Conservation (phyloP, 1,140 invertebrate genomes). For the Saccostrea cuccullata region DNA sequence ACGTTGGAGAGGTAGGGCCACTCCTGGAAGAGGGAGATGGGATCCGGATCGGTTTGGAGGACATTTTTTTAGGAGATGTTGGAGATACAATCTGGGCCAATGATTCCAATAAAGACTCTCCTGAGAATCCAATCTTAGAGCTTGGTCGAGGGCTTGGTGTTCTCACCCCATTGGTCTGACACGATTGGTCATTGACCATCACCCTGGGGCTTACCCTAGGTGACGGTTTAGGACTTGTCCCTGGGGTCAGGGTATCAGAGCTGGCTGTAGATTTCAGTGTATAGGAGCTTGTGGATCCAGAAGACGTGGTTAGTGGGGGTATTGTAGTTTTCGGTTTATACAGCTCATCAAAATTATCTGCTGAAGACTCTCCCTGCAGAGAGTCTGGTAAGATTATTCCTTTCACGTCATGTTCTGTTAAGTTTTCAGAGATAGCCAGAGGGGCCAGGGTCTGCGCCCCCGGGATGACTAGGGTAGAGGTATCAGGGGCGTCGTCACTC, state of each 20-base stretch:
- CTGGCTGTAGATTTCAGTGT: slow-evolving; percentile 81
- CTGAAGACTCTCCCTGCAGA: slow-evolving; percentile 64
- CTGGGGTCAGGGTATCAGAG: slow-evolving; percentile 83
- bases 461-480: slow-evolving; percentile 41
- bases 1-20: slow-evolving; percentile 36
- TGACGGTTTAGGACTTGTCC: slow-evolving; percentile 67
- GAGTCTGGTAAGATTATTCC: slow-evolving; percentile 63
- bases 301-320: neutral
- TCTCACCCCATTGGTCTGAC: slow-evolving; percentile 58
- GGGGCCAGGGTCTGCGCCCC: slow-evolving; percentile 74
- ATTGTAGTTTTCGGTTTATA: slow-evolving; percentile 50
- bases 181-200: slow-evolving; percentile 51
- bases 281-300: slow-evolving; percentile 43
- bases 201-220: slow-evolving; percentile 66
- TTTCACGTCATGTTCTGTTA: slow-evolving; percentile 68
- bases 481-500: slow-evolving; percentile 69
- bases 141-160: slow-evolving; percentile 64
- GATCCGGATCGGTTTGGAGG: slow-evolving; percentile 71
- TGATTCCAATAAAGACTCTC: slow-evolving; percentile 10
- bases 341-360: slow-evolving; percentile 69
- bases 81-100: slow-evolving; percentile 58
- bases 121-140: slow-evolving; percentile 54
- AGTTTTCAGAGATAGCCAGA: slow-evolving; percentile 77
- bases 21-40: slow-evolving; percentile 59
- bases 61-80: slow-evolving; percentile 66